Evolutionary conservation across 2,797 vertebrate species (phyloP).

Genomic region (Rhinichthys osculus): DNA sequence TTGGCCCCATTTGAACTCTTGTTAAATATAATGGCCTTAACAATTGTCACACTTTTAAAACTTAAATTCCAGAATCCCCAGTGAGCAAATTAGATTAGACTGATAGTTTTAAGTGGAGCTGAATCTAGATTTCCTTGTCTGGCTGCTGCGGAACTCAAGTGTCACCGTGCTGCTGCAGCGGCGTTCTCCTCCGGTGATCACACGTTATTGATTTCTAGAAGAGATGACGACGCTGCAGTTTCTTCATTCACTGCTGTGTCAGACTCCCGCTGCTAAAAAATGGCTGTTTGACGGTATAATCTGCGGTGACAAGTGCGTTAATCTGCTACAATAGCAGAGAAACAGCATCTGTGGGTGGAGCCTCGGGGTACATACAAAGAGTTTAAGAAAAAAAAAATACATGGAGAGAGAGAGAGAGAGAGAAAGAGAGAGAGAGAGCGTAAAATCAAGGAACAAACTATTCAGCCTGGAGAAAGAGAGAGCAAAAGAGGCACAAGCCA

Average conservation of each 20-base stretch:
- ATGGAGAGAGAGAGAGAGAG: slow-evolving; percentile 34
- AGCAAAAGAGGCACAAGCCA: slow-evolving; percentile 56
- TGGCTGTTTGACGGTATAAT: slow-evolving; percentile 56
- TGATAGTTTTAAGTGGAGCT: slow-evolving; percentile 5
- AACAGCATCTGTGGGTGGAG: slow-evolving; percentile 62
- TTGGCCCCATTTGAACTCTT: neutral
- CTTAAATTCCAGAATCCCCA: neutral
- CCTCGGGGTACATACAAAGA: slow-evolving; percentile 60
- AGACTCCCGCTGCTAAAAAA: slow-evolving; percentile 52
- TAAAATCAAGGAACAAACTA: slow-evolving; percentile 10
- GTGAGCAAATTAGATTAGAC: slow-evolving; percentile 19
- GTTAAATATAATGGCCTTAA: slow-evolving; percentile 16
- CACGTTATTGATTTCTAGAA: slow-evolving; percentile 53
- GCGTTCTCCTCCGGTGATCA: slow-evolving; percentile 46
- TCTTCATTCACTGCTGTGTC: slow-evolving; percentile 41
- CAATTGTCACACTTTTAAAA: slow-evolving; percentile 18
- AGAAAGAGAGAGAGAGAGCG: slow-evolving; percentile 14
- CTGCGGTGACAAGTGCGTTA: slow-evolving; percentile 65
- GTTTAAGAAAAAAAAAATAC: slow-evolving; percentile 52
- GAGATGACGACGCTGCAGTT: slow-evolving; percentile 56
- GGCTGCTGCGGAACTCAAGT: slow-evolving; percentile 48
- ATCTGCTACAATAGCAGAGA: slow-evolving; percentile 63
- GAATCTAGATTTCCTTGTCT: slow-evolving; percentile 43
- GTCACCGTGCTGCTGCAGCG: slow-evolving; percentile 39
- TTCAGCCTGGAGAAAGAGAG: neutral